Evolutionary conservation across 2,113 vertebrate species (phyloP), one percentile per base, ranked within the genome.

Genomic region (Otocyon megalotis): DNA sequence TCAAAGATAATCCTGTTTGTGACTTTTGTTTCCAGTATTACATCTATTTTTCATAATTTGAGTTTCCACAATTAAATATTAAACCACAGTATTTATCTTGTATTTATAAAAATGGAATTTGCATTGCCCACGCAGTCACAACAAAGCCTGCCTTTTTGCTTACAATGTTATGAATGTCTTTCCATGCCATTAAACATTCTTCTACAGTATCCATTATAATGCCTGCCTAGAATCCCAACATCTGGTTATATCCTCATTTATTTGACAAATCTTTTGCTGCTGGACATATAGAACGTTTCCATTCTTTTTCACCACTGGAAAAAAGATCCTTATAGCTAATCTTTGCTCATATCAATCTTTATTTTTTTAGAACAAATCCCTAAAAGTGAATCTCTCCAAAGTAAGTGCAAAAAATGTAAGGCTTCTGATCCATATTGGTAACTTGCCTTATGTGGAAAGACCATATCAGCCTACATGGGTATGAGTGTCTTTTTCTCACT

Each of bases 101-200:
- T 60, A 30, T 76, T 88, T 96, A 69, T 93, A 77, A 91, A 97
- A 90, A 88, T 94, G 86, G n/a, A 90, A 88, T 69, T 67, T 67
- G 28, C 54, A 67, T 72, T 53, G 60, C 37, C 79, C 10, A 24
- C 54, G 50, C 56, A 86, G 56, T 96, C 79, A 53, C 35, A 37
- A 48, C 74, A 53, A 37, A 60, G 50, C 26, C 69, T 58, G 50
- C 14, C 24, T 90, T 77, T 82, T 85, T 62, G 53, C 48, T 88
- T 58, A 53, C 35, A 67, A 37, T 10, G 12, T 48, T 77, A 58
- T 6, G 50, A 83, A 65, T 35, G 37, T 93, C 28, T 85, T 96
- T 94, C 86, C 3, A 5, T 3, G 13, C 48, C 56, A 77, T 94
- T 88, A 80, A 85, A 43, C 26, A 28, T 88, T 62, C 71, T 85